These are phyloP conservation scores for Ictalurus furcatus DNA, from an alignment of 2,113 vertebrate genomes.

Conservation along the genomic window DNA sequence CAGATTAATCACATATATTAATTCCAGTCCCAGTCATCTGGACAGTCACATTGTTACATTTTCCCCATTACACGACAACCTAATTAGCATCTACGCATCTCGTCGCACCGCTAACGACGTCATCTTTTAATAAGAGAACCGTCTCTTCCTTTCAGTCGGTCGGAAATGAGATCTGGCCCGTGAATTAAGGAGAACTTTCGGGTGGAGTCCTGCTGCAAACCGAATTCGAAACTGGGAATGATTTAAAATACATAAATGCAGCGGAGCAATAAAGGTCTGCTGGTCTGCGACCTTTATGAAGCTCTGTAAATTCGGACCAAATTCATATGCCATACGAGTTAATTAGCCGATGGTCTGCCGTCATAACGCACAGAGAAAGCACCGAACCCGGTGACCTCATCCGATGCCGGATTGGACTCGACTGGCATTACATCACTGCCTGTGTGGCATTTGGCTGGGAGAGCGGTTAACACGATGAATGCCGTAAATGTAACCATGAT, in stretches of 20 bases:
- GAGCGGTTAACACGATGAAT: not conserved
- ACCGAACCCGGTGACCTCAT: slow-evolving; percentile 32
- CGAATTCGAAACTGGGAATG: slow-evolving; percentile 5
- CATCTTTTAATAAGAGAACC: slow-evolving; percentile 19
- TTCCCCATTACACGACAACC: not conserved
- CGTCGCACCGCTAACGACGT: slow-evolving; percentile 3
- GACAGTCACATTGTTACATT: not conserved
- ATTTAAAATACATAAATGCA: slow-evolving; percentile 14
- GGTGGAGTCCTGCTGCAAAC: slow-evolving; percentile 7
- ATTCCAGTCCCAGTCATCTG: not conserved
- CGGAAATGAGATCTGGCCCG: slow-evolving; percentile 16
- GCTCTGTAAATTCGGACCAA: not conserved
- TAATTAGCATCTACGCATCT: slow-evolving; percentile 14
- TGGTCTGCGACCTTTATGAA: slow-evolving; percentile 17
- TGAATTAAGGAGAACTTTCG: not conserved
- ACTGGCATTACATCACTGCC: slow-evolving; percentile 28
- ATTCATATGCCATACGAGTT: slow-evolving; percentile 29
- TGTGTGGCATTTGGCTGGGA: slow-evolving; percentile 18
- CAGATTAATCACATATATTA: not conserved
- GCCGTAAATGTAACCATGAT: not conserved
- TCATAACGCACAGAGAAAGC: not conserved
- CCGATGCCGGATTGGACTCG: not conserved
- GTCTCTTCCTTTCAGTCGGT: not conserved
- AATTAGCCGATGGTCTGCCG: slow-evolving; percentile 38
- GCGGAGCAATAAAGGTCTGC: not conserved